Base-by-base conservation (phyloP, 1,140 invertebrate species). In the Nephila pilipes region DNA sequence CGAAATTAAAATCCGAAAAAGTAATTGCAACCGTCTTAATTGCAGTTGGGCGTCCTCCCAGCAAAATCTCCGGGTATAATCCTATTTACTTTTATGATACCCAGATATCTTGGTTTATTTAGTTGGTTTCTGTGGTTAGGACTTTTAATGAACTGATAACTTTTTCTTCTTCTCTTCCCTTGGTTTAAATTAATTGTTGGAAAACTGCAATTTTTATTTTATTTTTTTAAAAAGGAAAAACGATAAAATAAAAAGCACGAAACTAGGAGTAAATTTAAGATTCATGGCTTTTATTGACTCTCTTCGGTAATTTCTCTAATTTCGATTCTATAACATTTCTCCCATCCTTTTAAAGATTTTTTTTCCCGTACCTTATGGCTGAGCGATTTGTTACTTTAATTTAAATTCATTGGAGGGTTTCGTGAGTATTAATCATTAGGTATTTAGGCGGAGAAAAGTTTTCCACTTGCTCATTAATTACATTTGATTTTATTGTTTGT, bases 1-100 rank as follows among this genome's bases (percentile, higher is more conserved):
- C 32, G 58, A 87, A 87, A 87, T 87, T 87, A 87, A 87, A 87
- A 87, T 60, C 85, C 85, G n/a, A 60, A 85, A 87, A 87, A 87
- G 85, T 87, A 87, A 87, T 87, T 60, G 85, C 57, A 16, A 38
- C 55, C 25, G 32, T 29, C 57, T 87, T 87, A 87, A 87, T 87
- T 87, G 85, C 85, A 60, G 85, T 60, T 87, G 57, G 36, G 85
- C 29, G 81, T 54, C 14, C 22, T 83, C 46, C 81, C 69, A 25
- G 12, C 46, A 54, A 32, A 60, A 18, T 87, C 32, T 16, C 32
- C 36, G 32, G n/a, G 85, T 60, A 25, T 81, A 87, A 87, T 87
- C 85, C 57, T 87, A 60, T 87, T 60, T 87, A 60, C 57, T 87
- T 75, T 87, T 87, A 87, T 87, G 85, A 60, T 60, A 54, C 55